These are phyloP conservation scores for Leucophenga maculata DNA, from an alignment of 2,888 invertebrate genomes.

Conservation along the genomic window DNA sequence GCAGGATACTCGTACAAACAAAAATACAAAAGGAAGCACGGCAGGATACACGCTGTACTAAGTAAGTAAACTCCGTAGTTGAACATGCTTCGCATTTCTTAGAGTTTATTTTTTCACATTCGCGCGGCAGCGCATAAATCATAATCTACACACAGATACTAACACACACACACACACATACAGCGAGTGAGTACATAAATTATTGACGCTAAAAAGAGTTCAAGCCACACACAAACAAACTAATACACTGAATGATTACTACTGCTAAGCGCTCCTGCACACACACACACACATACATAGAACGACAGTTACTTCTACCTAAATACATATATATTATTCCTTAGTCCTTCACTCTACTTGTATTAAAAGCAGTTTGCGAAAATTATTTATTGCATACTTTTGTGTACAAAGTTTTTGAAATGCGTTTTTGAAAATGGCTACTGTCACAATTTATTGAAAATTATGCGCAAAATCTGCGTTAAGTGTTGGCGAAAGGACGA, in stretches of 20 bases:
- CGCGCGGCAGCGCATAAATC: slow-evolving; percentile 52
- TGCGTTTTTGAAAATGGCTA: slow-evolving; percentile 9
- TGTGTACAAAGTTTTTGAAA: background rate
- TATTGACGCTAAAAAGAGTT: slow-evolving; percentile 62
- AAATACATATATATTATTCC: no score
- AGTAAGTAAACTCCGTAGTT: slow-evolving; percentile 36
- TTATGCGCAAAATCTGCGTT: background rate
- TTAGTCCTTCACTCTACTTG: background rate
- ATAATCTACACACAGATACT: slow-evolving; percentile 59
- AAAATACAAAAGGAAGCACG: background rate
- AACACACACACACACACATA: slow-evolving; percentile 40
- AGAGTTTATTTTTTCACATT: slow-evolving; percentile 28
- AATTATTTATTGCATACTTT: slow-evolving; percentile 2
- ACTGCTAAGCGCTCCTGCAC: slow-evolving; percentile 56
- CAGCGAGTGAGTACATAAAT: slow-evolving; percentile 53
- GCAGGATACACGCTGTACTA: slow-evolving; percentile 30
- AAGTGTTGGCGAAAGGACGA: no score
- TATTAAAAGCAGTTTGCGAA: slow-evolving; percentile 11
- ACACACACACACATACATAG: slow-evolving; percentile 37
- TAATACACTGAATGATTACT: slow-evolving; percentile 48
- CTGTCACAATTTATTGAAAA: slow-evolving; percentile 12
- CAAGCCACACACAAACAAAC: slow-evolving; percentile 45
- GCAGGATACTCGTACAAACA: no score
- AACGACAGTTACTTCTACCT: slow-evolving; percentile 14
- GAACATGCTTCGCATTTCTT: background rate